A percentile compares a stretch with the other conserved stretches of the same genome.
These are phyloP conservation scores for Lysiphlebus fabarum DNA, from an alignment of 1,140 invertebrate species.

Conservation along the genomic window DNA sequence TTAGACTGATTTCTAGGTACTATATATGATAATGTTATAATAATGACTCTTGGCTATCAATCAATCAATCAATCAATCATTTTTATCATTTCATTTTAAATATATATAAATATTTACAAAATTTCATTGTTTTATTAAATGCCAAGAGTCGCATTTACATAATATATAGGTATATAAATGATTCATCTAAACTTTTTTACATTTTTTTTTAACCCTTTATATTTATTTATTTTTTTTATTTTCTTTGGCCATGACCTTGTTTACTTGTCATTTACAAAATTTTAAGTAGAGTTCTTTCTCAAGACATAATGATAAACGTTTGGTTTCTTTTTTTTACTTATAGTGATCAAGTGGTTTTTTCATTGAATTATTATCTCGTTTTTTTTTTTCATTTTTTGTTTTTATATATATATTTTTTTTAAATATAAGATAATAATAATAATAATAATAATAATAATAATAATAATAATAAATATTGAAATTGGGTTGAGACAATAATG, in stretches of 20 bases:
- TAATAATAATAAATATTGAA: background rate
- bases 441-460: background rate
- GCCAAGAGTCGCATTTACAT: conserved; percentile 48
- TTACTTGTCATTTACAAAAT: too few relatives aligned
- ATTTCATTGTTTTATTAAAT: conserved; percentile 36
- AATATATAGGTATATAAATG: too few relatives aligned
- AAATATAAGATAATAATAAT: too few relatives aligned
- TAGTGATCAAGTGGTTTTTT: too few relatives aligned
- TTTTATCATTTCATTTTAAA: background rate
- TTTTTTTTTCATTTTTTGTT: conserved; percentile 17
- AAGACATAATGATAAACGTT: too few relatives aligned
- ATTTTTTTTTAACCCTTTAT: conserved; percentile 34
- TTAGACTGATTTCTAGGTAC: conserved; percentile 58
- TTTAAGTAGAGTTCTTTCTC: too few relatives aligned
- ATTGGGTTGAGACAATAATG: background rate
- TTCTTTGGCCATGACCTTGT: conserved; percentile 11
- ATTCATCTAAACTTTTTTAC: conserved; percentile 44
- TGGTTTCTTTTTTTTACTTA: too few relatives aligned
- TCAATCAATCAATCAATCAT: background rate
- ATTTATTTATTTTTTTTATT: conserved; percentile 21
- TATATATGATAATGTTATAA: conserved; percentile 53
- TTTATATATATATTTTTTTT: background rate
- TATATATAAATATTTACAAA: conserved; percentile 1
- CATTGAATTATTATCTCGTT: background rate
- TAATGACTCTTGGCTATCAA: conserved; percentile 27